phyloP scores from a whole-genome alignment of 2,888 invertebrate genomes.

The Meloe dianella region DNA sequence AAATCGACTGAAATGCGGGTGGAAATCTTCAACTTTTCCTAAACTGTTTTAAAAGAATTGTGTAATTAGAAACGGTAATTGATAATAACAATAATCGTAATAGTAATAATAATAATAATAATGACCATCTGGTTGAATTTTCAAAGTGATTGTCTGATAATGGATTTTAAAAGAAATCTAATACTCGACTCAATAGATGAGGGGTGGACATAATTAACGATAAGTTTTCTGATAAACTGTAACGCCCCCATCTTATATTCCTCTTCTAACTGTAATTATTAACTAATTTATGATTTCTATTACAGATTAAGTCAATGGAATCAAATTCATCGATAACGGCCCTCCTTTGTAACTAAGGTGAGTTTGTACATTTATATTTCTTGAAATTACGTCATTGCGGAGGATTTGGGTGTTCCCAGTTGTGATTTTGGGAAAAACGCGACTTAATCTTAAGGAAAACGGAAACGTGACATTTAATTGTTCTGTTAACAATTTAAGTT shows the following conservation, averaged over 20 bases:
- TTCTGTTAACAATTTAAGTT: neutral
- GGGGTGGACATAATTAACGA: slow-evolving; percentile 31
- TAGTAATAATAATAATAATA: neutral
- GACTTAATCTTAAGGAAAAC: neutral
- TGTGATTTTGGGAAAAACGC: neutral
- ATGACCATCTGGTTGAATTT: slow-evolving; percentile 26
- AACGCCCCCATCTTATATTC: slow-evolving; percentile 11
- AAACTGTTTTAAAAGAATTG: slow-evolving; percentile 23
- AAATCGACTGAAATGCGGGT: slow-evolving; percentile 45
- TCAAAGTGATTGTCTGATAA: slow-evolving; percentile 29
- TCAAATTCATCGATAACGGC: slow-evolving; percentile 53
- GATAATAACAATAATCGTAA: slow-evolving; percentile 16
- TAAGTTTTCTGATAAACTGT: neutral
- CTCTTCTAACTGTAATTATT: neutral
- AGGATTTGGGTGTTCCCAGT: neutral
- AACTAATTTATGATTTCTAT: slow-evolving; percentile 33
- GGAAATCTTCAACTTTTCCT: slow-evolving; percentile 27
- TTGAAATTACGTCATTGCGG: neutral
- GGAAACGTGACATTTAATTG: slow-evolving; percentile 6
- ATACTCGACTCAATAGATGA: slow-evolving; percentile 19
- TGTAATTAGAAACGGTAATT: slow-evolving; percentile 20
- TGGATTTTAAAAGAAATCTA: slow-evolving; percentile 29
- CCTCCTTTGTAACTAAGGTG: slow-evolving; percentile 56
- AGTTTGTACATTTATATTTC: slow-evolving; percentile 36
- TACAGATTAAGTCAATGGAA: slow-evolving; percentile 60